phyloP scores from a whole-genome alignment of 2,113 vertebrate species.

The Sprattus sprattus region DNA sequence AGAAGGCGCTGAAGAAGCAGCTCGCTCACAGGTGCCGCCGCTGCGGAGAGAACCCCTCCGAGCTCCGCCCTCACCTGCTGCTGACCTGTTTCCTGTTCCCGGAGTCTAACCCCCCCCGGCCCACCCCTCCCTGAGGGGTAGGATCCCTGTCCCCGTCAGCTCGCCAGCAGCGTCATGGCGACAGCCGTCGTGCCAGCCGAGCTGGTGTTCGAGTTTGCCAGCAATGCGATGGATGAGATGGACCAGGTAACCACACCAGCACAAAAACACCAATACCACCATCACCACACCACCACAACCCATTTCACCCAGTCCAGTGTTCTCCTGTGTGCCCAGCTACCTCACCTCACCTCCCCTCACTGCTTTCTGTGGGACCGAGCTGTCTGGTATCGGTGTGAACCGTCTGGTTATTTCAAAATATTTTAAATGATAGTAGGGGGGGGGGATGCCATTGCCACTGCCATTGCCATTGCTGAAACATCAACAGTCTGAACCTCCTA shows the following conservation, averaged over 20 bases:
- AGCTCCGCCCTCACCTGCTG: not conserved
- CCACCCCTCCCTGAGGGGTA: not conserved
- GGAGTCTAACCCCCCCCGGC: not conserved
- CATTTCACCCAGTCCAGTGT: not conserved
- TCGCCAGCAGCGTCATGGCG: slow-evolving; percentile 69
- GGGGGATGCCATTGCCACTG: not conserved
- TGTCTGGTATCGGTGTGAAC: not conserved
- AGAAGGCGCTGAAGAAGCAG: not conserved
- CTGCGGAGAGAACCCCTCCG: not conserved
- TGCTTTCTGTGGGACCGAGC: not conserved
- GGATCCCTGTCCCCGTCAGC: slow-evolving; percentile 31
- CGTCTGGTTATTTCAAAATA: not conserved
- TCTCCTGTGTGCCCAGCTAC: not conserved
- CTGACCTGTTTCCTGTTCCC: not conserved
- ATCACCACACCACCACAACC: not conserved
- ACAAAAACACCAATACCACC: not conserved
- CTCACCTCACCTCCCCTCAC: not conserved
- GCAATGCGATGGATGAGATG: slow-evolving; percentile 85
- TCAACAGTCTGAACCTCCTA: not conserved
- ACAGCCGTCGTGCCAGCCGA: slow-evolving; percentile 79
- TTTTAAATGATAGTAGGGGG: not conserved
- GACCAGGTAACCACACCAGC: slow-evolving; percentile 65
- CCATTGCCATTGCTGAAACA: not conserved
- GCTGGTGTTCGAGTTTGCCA: slow-evolving; percentile 85
- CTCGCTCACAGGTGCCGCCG: not conserved